Conservation (phyloP, 37 sponge, comb jelly and placozoan species). For the Oopsacas minuta region DNA sequence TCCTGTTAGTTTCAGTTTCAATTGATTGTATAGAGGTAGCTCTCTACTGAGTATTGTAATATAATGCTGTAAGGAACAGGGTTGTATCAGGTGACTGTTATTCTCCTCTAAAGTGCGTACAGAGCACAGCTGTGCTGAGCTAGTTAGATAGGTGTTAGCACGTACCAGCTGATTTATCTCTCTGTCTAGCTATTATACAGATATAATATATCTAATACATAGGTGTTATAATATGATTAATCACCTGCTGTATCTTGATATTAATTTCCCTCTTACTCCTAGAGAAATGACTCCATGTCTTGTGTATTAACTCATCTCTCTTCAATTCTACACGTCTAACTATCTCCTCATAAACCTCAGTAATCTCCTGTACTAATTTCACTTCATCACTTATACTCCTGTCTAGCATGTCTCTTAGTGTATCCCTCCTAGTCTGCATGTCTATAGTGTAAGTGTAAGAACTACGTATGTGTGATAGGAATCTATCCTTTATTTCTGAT, state of each 20-base stretch:
- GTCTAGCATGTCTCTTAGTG: not conserved
- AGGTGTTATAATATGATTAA: not conserved
- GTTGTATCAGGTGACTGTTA: not conserved
- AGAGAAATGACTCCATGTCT: not conserved
- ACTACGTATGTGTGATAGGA: not conserved
- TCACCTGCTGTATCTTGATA: not conserved
- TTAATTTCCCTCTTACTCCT: not conserved
- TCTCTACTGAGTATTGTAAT: not conserved
- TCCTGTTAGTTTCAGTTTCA: not conserved
- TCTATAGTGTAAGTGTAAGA: not conserved
- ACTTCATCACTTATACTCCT: not conserved
- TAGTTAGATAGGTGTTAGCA: not conserved
- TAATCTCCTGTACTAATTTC: not conserved
- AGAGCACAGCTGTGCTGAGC: constrained; percentile 6
- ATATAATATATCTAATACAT: not conserved
- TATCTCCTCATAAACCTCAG: not conserved
- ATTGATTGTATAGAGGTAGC: not conserved
- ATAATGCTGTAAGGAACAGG: not conserved
- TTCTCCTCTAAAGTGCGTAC: not conserved
- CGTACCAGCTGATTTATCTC: not conserved
- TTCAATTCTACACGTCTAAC: not conserved
- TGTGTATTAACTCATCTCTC: not conserved
- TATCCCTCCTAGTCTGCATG: not conserved
- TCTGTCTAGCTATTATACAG: not conserved
- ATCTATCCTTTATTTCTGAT: not conserved